Base-by-base conservation (phyloP, 2,888 invertebrate genomes). In the Apamea monoglypha region DNA sequence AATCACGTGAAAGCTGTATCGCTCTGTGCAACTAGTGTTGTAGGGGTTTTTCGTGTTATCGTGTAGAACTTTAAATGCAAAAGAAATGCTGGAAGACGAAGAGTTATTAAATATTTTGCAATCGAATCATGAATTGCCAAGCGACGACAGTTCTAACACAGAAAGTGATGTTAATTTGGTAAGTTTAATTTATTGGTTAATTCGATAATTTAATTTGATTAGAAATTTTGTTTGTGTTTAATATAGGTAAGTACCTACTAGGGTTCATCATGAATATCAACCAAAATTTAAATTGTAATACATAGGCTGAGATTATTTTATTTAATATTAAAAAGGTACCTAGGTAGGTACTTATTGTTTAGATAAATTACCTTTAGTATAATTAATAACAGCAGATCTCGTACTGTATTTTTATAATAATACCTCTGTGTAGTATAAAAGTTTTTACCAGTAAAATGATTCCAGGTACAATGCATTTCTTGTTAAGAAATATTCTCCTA, bases 81-180 rank as follows among this genome's bases (percentile, higher is more conserved):
- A n/a, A n/a, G n/a, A n/a, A n/a, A n/a, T n/a, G n/a, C n/a, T n/a
- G n/a, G n/a, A n/a, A n/a, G n/a, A n/a, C n/a, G n/a, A n/a, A n/a
- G n/a, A n/a, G n/a, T n/a, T n/a, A n/a, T n/a, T n/a, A n/a, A n/a
- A n/a, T n/a, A n/a, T n/a, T n/a, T n/a, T n/a, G n/a, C n/a, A n/a
- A n/a, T n/a, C n/a, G n/a, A n/a, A n/a, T n/a, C n/a, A 73, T 73
- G 73, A 73, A 29, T 64, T 73, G 47, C 73, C 63, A 64, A 73
- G 64, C 50, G 73, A 64, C 73, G 73, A 73, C 64, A 73, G 73
- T 73, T 73, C 64, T 73, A 53, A 73, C 73, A 73, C 64, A 64
- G 73, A 73, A 7, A 73, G 73, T 16, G 63, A 53, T 73, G 63
- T 73, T 73, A 12, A 73, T 73, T 73, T 63, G 72, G 64, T 73